phyloP scores from a whole-genome alignment of 2,888 invertebrate genomes.

The Rhogogaster chlorosoma region DNA sequence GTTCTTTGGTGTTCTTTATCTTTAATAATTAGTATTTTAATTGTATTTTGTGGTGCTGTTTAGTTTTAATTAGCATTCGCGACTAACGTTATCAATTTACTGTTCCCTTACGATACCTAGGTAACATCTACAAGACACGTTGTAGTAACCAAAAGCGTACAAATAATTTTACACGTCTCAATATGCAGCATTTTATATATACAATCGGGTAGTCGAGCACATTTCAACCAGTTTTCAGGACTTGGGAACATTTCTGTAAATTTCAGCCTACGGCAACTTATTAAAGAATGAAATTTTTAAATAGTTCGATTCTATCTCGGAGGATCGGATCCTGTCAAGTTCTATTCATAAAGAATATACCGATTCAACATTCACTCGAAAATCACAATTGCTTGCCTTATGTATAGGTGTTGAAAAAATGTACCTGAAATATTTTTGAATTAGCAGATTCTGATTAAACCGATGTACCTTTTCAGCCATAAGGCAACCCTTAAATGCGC shows the following conservation, averaged over 20 bases:
- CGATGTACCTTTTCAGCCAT: background rate
- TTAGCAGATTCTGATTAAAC: background rate
- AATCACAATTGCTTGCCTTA: too few species aligned
- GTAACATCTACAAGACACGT: background rate
- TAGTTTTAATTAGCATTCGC: constrained; percentile 52
- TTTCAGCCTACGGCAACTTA: background rate
- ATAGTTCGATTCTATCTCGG: too few species aligned
- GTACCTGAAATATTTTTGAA: background rate
- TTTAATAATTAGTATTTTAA: constrained; percentile 69
- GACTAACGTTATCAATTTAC: constrained; percentile 42
- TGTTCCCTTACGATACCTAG: background rate
- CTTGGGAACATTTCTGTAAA: background rate
- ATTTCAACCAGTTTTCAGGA: background rate
- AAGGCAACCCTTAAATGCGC: background rate
- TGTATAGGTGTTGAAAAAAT: background rate
- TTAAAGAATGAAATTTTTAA: background rate
- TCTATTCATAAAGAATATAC: too few species aligned
- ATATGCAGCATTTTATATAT: background rate
- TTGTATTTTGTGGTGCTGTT: constrained; percentile 59
- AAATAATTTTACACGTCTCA: background rate
- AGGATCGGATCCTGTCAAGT: too few species aligned
- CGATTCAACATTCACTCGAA: too few species aligned
- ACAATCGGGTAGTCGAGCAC: background rate
- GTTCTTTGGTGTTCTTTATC: constrained; percentile 67
- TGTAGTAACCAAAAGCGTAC: background rate